A percentile compares a stretch with the other conserved stretches of the same genome.
These are phyloP conservation scores for Cyclophora punctaria DNA, from an alignment of 2,888 invertebrate genomes.

Conservation along the genomic window DNA sequence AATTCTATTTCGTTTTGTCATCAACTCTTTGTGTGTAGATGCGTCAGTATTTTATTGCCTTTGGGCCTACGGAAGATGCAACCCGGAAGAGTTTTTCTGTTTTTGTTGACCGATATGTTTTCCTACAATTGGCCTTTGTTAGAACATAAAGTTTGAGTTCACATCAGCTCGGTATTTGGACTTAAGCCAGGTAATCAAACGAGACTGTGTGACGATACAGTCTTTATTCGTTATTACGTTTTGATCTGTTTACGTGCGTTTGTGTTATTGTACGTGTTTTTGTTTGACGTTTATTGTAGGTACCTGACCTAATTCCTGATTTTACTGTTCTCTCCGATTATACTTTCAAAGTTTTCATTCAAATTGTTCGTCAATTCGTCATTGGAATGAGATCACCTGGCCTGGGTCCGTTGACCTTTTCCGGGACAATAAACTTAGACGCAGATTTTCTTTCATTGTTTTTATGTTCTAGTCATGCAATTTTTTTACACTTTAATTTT, in stretches of 20 bases:
- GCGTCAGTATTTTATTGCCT: conserved; percentile 36
- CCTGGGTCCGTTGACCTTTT: conserved; percentile 14
- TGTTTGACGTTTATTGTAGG: too few species aligned
- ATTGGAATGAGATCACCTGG: conserved; percentile 10
- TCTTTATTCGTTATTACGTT: background rate
- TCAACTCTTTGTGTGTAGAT: conserved; percentile 42
- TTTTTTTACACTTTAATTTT: conserved; percentile 10
- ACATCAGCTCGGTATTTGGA: conserved; percentile 37
- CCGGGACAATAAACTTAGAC: conserved; percentile 18
- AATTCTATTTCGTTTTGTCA: conserved; percentile 47
- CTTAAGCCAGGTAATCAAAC: conserved; percentile 32
- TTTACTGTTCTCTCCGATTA: too few species aligned
- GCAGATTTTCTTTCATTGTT: too few species aligned
- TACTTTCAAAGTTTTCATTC: too few species aligned
- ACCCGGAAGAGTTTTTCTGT: conserved; percentile 37
- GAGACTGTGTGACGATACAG: conserved; percentile 7
- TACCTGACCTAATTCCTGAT: too few species aligned
- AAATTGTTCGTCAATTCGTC: background rate
- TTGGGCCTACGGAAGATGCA: conserved; percentile 35
- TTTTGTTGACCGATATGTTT: conserved; percentile 37
- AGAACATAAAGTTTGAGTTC: conserved; percentile 25
- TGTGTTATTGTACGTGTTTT: too few species aligned
- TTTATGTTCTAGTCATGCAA: too few species aligned
- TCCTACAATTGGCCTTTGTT: conserved; percentile 39
- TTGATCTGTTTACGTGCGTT: background rate